A percentile compares a stretch with the other conserved stretches of the same genome.
Conservation (phyloP, 2,888 invertebrate genomes). For the Philopedon plagiatum region DNA sequence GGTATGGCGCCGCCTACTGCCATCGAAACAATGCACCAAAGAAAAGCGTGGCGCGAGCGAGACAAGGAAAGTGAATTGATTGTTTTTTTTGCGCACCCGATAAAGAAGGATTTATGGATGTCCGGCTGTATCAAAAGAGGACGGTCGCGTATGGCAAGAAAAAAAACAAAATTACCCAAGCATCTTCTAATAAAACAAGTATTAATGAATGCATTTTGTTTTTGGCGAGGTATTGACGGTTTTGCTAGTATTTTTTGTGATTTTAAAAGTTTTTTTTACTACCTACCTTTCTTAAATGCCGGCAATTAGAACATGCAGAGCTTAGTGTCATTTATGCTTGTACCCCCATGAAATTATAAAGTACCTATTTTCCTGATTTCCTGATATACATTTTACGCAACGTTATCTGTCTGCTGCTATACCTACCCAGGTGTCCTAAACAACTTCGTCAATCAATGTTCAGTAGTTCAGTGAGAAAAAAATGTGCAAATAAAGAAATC, state of each 20-base stretch:
- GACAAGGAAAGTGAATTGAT: slow-evolving; percentile 54
- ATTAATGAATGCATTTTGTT: slow-evolving; percentile 4
- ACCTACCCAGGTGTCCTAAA: too few relatives aligned
- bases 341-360: not conserved
- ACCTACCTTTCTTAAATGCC: not conserved
- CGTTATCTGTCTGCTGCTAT: too few relatives aligned
- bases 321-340: too few relatives aligned
- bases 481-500: too few relatives aligned
- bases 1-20: slow-evolving; percentile 55
- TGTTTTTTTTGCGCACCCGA: slow-evolving; percentile 50
- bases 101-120: slow-evolving; percentile 46
- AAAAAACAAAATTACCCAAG: slow-evolving; percentile 33
- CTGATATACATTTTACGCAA: too few relatives aligned
- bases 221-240: too few relatives aligned
- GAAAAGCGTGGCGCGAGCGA: slow-evolving; percentile 52
- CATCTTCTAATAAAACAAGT: slow-evolving; percentile 25
- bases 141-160: slow-evolving; percentile 27
- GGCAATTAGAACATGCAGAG: too few relatives aligned
- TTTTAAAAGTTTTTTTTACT: not conserved
- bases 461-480: too few relatives aligned
- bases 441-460: too few relatives aligned
- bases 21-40: slow-evolving; percentile 56
- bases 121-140: slow-evolving; percentile 32
- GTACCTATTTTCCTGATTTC: too few relatives aligned
- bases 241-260: too few relatives aligned